phyloP scores from a whole-genome alignment of 1,140 invertebrate genomes.

The Micrasema minimum region DNA sequence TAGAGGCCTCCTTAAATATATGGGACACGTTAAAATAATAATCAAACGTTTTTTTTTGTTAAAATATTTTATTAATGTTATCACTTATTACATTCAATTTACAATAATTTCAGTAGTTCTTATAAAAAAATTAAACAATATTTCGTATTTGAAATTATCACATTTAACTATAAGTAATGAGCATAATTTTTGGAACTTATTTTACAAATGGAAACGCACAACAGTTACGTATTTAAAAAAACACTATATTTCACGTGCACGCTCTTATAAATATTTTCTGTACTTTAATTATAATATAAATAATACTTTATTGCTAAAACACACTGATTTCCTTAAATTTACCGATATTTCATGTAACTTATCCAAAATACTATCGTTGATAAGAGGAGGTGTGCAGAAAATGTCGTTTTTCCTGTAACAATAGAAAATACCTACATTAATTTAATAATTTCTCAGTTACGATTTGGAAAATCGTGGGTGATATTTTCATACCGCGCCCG shows the following conservation, averaged over 20 bases:
- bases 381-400: constrained; percentile 7
- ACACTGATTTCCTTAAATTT: constrained; percentile 5
- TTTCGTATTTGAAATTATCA: not conserved
- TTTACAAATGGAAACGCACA: too few relatives aligned
- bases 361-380: constrained; percentile 15
- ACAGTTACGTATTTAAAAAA: not conserved
- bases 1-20: too few relatives aligned
- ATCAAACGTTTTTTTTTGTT: constrained; percentile 28
- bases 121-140: not conserved
- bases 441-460: too few relatives aligned
- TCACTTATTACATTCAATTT: constrained; percentile 8
- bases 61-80: constrained; percentile 34
- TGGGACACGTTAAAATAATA: not conserved
- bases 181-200: too few relatives aligned
- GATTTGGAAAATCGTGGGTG: too few relatives aligned
- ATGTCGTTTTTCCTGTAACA: constrained; percentile 11
- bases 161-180: too few relatives aligned
- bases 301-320: constrained; percentile 19
- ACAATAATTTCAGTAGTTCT: not conserved
- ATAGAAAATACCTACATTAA: too few relatives aligned
- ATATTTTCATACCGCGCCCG: too few relatives aligned
- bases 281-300: not conserved
- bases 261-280: not conserved
- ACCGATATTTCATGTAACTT: constrained; percentile 23
- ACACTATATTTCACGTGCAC: not conserved